phyloP scores from a whole-genome alignment of 1,140 invertebrate genomes.

The Euura lappo region DNA sequence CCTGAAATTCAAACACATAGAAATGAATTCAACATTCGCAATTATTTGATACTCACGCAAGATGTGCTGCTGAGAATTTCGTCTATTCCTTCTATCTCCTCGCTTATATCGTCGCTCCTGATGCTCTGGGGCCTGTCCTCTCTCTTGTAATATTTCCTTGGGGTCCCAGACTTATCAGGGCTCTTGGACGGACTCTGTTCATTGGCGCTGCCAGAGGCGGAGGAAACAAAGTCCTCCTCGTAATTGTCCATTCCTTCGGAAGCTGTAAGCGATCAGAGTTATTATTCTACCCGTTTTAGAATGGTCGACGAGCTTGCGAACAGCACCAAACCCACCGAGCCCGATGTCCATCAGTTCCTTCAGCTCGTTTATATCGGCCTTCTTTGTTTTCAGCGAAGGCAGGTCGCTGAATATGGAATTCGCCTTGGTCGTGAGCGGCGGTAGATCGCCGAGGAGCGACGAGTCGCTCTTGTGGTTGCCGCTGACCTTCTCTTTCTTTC shows the following conservation, averaged over 20 bases:
- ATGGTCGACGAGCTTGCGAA: conserved; percentile 7
- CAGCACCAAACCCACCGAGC: conserved; percentile 41
- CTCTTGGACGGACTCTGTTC: conserved; percentile 54
- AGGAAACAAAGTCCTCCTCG: conserved; percentile 58
- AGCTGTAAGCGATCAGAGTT: conserved; percentile 35
- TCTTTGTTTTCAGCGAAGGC: conserved; percentile 55
- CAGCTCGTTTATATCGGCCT: conserved; percentile 56
- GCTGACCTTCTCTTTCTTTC: conserved; percentile 49
- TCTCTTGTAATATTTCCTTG: conserved; percentile 33
- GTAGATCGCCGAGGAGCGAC: conserved; percentile 47
- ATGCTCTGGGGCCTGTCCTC: conserved; percentile 44
- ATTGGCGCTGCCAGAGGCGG: conserved; percentile 53
- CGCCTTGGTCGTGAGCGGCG: conserved; percentile 48
- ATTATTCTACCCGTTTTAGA: conserved; percentile 10
- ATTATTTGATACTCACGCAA: conserved; percentile 47
- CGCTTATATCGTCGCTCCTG: conserved; percentile 51
- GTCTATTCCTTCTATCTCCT: conserved; percentile 53
- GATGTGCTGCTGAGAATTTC: conserved; percentile 54
- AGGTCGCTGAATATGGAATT: conserved; percentile 55
- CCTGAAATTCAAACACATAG: too few relatives aligned
- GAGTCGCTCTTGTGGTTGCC: conserved; percentile 44
- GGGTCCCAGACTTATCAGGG: conserved; percentile 39
- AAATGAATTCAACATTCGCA: neutral
- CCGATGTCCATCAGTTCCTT: conserved; percentile 58
- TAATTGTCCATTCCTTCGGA: conserved; percentile 52